A percentile compares a stretch with the other conserved stretches of the same genome.
phyloP scores from a whole-genome alignment of 2,888 invertebrate species.

The Nudaria mundana region DNA sequence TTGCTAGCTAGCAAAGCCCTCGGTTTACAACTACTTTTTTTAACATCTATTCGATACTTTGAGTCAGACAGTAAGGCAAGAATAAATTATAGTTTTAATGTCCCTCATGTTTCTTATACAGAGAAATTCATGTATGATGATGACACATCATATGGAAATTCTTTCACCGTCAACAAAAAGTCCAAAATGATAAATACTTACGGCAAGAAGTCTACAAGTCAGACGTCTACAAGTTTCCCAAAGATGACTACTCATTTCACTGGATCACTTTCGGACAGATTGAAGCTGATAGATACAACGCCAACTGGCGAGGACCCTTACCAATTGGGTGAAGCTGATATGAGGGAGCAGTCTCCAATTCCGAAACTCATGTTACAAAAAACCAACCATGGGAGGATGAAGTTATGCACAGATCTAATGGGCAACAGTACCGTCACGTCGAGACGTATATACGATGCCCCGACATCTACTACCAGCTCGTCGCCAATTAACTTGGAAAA shows the following conservation, averaged over 20 bases:
- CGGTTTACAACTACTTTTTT: too few relatives aligned
- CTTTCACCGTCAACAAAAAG: constrained; percentile 58
- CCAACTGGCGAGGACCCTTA: constrained; percentile 73
- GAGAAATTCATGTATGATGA: constrained; percentile 46
- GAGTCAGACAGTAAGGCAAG: too few relatives aligned
- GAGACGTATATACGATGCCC: constrained; percentile 51
- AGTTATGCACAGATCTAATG: constrained; percentile 43
- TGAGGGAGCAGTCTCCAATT: constrained; percentile 74
- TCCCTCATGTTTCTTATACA: constrained; percentile 28
- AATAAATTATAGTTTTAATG: too few relatives aligned
- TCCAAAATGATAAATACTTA: constrained; percentile 65
- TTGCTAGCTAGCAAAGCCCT: too few relatives aligned
- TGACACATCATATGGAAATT: constrained; percentile 41
- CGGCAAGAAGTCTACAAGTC: too few relatives aligned
- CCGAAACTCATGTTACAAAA: constrained; percentile 71
- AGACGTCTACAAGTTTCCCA: constrained; percentile 33
- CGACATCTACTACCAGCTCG: constrained; percentile 37
- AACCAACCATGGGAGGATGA: constrained; percentile 56
- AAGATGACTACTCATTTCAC: constrained; percentile 52
- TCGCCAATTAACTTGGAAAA: constrained; percentile 35
- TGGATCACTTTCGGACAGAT: constrained; percentile 62
- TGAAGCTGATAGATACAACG: constrained; percentile 67
- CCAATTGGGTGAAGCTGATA: constrained; percentile 69
- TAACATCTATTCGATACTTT: too few relatives aligned
- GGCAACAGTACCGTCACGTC: constrained; percentile 31